A percentile compares a stretch with the other conserved stretches of the same genome.
Evolutionary conservation across 1,140 invertebrate genomes (phyloP).

Genomic region (Melipona quadrifasciata): DNA sequence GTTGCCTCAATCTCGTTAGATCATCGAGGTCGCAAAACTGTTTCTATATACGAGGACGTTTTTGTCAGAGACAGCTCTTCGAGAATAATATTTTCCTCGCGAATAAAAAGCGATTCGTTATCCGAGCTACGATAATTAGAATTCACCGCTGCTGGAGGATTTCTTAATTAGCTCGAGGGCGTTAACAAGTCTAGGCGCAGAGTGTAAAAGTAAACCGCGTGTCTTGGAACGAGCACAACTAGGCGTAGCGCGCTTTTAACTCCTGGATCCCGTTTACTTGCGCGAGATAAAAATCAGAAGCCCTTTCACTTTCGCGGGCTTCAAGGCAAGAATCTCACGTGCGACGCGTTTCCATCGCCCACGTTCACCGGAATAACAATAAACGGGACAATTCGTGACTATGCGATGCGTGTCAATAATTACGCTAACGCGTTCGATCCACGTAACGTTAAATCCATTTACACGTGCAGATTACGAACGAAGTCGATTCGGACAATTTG

Average conservation of each 20-base stretch:
- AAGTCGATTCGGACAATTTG: not conserved
- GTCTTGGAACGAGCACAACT: not conserved
- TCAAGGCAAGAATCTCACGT: slow-evolving; percentile 69
- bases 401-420: not conserved
- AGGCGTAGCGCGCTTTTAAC: slow-evolving; percentile 35
- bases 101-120: not conserved
- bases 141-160: not conserved
- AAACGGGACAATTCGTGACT: not conserved
- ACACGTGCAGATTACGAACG: too few species aligned
- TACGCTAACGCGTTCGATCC: not conserved
- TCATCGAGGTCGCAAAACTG: too few species aligned
- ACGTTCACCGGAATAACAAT: not conserved
- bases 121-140: not conserved
- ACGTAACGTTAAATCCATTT: too few species aligned
- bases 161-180: not conserved
- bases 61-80: not conserved
- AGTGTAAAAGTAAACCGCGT: not conserved
- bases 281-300: slow-evolving; percentile 62
- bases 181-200: not conserved
- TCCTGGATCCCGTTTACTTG: slow-evolving; percentile 25
- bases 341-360: slow-evolving; percentile 35
- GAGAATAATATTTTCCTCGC: not conserved
- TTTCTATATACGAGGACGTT: not conserved
- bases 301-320: slow-evolving; percentile 75
- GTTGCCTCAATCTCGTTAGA: not conserved